These are phyloP conservation scores for Laticauda laticaudata DNA, from an alignment of 2,113 vertebrate genomes.

Conservation along the genomic window DNA sequence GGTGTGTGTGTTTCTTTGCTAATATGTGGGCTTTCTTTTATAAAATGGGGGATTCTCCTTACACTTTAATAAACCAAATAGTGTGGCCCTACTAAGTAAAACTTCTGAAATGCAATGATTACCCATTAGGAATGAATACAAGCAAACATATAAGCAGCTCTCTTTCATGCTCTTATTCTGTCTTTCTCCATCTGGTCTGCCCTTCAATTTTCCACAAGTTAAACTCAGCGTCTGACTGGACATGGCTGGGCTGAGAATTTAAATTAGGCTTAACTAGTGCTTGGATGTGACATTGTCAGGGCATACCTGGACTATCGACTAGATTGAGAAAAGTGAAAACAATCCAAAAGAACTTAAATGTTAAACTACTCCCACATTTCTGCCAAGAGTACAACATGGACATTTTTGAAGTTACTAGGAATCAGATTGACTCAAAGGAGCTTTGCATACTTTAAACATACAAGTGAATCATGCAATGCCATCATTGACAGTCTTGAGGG, in stretches of 20 bases:
- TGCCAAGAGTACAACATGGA: neutral
- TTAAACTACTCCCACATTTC: neutral
- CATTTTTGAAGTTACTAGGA: neutral
- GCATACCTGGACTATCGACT: neutral
- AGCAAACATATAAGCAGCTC: neutral
- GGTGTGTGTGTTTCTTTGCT: too few relatives aligned
- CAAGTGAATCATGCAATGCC: constrained; percentile 36
- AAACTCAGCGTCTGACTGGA: neutral
- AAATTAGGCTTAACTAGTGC: neutral
- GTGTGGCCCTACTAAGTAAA: neutral
- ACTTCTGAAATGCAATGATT: neutral
- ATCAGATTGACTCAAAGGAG: neutral
- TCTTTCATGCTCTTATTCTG: neutral
- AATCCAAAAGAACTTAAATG: neutral
- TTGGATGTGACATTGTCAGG: neutral
- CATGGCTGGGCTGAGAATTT: neutral
- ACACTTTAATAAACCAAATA: neutral
- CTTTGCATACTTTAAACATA: neutral
- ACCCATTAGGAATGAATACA: neutral
- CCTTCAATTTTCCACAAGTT: constrained; percentile 20
- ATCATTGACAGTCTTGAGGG: constrained; percentile 1
- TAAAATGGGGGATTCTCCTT: too few relatives aligned
- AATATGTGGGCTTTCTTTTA: too few relatives aligned
- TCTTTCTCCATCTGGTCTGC: constrained; percentile 22
- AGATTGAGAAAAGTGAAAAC: neutral